A percentile compares a stretch with the other conserved stretches of the same genome.
Evolutionary conservation across 37 sponge, comb jelly and placozoan species (phyloP).

Genomic region (Ianthella basta): DNA sequence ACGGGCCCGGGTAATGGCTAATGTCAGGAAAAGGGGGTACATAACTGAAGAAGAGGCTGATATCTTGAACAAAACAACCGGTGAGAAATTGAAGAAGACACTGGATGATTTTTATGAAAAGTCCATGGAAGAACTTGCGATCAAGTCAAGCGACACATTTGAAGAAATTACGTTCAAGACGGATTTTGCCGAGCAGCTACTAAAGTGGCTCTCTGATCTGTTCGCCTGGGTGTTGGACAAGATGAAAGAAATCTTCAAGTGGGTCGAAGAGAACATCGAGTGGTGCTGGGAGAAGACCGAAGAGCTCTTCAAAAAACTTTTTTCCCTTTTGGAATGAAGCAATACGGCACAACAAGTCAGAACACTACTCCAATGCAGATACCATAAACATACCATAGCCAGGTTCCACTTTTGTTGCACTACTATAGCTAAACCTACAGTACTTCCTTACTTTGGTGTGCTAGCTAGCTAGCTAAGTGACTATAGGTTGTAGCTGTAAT

Average conservation of each 20-base stretch:
- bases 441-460: too few species aligned
- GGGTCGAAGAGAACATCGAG: not conserved
- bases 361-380: conserved; percentile 14
- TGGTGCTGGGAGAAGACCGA: not conserved
- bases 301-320: not conserved
- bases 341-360: not conserved
- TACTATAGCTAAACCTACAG: too few species aligned
- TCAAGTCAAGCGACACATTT: not conserved
- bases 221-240: not conserved
- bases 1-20: not conserved
- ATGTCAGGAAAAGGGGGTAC: not conserved
- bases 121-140: not conserved
- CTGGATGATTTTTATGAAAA: not conserved
- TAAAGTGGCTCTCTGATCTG: not conserved
- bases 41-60: conserved; percentile 1
- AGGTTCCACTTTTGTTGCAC: too few species aligned
- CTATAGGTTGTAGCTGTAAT: too few species aligned
- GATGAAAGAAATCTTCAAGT: not conserved
- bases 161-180: not conserved
- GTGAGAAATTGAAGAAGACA: not conserved
- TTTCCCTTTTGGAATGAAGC: not conserved
- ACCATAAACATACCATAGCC: too few species aligned
- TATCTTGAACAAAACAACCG: not conserved
- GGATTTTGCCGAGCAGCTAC: not conserved
- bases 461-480: too few species aligned